A percentile compares a stretch with the other conserved stretches of the same genome.
phyloP scores from a whole-genome alignment of 2,113 vertebrate species.

The Mesitornis unicolor region DNA sequence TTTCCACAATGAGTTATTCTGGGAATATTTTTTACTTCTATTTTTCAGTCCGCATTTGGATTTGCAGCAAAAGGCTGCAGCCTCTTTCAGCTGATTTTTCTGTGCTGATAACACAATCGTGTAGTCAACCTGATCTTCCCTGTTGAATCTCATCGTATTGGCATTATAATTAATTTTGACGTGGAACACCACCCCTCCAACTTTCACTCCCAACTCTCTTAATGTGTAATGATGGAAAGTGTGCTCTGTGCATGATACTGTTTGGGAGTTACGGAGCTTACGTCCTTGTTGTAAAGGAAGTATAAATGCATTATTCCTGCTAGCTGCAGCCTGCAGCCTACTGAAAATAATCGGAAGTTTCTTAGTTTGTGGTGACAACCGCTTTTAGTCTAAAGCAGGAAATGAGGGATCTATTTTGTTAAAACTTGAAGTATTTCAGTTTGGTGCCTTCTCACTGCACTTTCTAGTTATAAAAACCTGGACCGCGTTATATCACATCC shows the following conservation, averaged over 20 bases:
- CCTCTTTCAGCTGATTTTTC: slow-evolving; percentile 30
- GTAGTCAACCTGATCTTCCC: slow-evolving; percentile 60
- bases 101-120: slow-evolving; percentile 47
- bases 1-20: not conserved
- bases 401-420: not conserved
- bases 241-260: slow-evolving; percentile 4
- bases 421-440: not conserved
- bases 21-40: not conserved
- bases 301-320: not conserved
- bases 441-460: not conserved
- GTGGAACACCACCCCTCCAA: slow-evolving; percentile 59
- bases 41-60: not conserved
- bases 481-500: not conserved
- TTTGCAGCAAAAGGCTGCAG: slow-evolving; percentile 16
- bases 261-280: slow-evolving; percentile 21
- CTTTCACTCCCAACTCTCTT: slow-evolving; percentile 58
- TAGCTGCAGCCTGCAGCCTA: not conserved
- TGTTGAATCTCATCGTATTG: slow-evolving; percentile 57
- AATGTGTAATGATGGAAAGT: slow-evolving; percentile 54
- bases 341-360: not conserved
- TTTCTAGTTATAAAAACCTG: not conserved
- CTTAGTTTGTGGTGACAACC: not conserved
- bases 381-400: not conserved
- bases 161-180: slow-evolving; percentile 68
- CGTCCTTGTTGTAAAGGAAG: not conserved